Evolutionary conservation across 2,113 vertebrate species (phyloP), one percentile per base, ranked within the genome.

Genomic region (Pomatostomus ruficeps): DNA sequence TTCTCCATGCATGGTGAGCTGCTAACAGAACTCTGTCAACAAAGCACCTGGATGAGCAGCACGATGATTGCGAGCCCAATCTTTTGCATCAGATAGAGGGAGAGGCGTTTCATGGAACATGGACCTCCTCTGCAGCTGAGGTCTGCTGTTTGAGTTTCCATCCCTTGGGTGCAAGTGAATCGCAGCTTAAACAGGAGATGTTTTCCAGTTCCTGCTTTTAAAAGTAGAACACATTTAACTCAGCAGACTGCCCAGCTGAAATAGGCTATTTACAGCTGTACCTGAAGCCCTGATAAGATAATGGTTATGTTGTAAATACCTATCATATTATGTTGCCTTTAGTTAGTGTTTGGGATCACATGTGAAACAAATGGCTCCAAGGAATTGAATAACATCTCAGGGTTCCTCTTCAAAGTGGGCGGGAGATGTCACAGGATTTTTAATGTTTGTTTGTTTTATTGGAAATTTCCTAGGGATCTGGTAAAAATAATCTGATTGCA

Each of bases 201-300:
- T 88, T 89, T 93, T 87, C 57, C 35, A 62, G 62, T 91, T 95
- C 40, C 88, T 88, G 80, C 91, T 96, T 96, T 94, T 94, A 94
- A 96, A 95, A 88, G 95, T 91, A 95, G 96, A 96, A 94, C 52
- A 43, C 65, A 92, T 95, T 96, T 96, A 93, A 93, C 83, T 92
- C 80, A 94, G 78, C 75, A 93, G 90, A 94, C 88, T 87, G 67
- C 94, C 79, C 88, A 93, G 85, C 70, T 97, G 94, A 85, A 96
- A 86, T 83, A 82, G 81, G 70, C 72, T 93, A 80, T 97, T 97
- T 96, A 95, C 91, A 87, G 82, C 91, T 90, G 76, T 96, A 97
- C 94, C 93, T 96, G 96, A 96, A 91, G 87, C 82, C 93, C 90
- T 94, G 96, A 95, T 97, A 97, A 97, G 95, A 96, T 97, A 97